phyloP scores from a whole-genome alignment of 2,113 vertebrate species.

The Synchiropus splendidus region DNA sequence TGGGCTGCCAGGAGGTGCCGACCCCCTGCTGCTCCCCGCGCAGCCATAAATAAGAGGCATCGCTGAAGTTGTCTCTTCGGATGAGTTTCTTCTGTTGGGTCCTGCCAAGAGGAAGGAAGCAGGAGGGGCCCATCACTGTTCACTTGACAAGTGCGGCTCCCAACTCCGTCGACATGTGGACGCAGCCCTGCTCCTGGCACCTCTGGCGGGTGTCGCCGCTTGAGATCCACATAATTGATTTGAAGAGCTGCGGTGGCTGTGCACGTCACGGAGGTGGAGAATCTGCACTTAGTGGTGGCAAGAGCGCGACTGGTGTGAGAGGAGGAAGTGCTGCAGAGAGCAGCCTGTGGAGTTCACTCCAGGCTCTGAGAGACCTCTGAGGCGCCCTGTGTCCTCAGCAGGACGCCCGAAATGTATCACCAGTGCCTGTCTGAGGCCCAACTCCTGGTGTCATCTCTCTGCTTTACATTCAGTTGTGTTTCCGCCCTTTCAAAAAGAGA shows the following conservation, averaged over 20 bases:
- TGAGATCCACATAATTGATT: slow-evolving; percentile 2
- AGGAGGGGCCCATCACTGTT: slow-evolving; percentile 50
- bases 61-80: slow-evolving; percentile 39
- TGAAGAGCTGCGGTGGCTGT: background rate
- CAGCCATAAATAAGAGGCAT: slow-evolving; percentile 40
- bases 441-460: no score
- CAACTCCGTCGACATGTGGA: slow-evolving; percentile 23
- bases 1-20: slow-evolving; percentile 63
- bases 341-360: no score
- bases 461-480: no score
- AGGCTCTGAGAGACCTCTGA: no score
- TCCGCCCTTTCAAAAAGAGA: no score
- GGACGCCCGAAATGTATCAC: no score
- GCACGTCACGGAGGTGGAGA: slow-evolving; percentile 12
- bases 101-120: slow-evolving; percentile 47
- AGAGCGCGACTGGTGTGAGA: slow-evolving; percentile 7
- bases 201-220: background rate
- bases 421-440: no score
- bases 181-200: background rate
- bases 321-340: no score
- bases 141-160: slow-evolving; percentile 47
- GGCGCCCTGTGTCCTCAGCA: no score
- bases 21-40: slow-evolving; percentile 59
- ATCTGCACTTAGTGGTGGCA: slow-evolving; percentile 8
- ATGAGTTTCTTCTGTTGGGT: slow-evolving; percentile 50